phyloP scores from a whole-genome alignment of 2,888 invertebrate species.

The Ophion ventricosus region DNA sequence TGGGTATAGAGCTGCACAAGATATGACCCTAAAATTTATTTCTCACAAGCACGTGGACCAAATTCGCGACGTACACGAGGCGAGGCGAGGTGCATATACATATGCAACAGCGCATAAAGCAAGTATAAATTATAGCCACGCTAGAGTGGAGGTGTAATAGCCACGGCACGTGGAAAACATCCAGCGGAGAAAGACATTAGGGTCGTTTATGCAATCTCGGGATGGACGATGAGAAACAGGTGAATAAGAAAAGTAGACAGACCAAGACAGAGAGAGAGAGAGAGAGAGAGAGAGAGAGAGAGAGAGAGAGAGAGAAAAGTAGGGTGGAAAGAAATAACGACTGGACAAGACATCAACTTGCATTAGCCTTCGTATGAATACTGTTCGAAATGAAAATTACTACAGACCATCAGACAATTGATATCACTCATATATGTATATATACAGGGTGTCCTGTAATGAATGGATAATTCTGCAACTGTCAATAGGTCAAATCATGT shows the following conservation, averaged over 20 bases:
- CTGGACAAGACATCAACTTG: constrained; percentile 6
- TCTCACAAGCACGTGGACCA: no score
- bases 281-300: no score
- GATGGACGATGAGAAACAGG: constrained; percentile 54
- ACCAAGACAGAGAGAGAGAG: background rate
- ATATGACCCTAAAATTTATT: no score
- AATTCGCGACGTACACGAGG: no score
- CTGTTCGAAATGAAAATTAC: constrained; percentile 39
- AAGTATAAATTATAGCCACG: constrained; percentile 41
- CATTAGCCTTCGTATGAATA: constrained; percentile 36
- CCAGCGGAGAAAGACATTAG: constrained; percentile 17
- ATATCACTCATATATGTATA: background rate
- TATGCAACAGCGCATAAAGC: background rate
- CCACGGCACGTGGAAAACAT: constrained; percentile 58
- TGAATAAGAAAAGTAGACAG: constrained; percentile 37
- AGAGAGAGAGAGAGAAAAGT: no score
- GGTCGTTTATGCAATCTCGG: constrained; percentile 17
- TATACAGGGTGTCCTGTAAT: no score
- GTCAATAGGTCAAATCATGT: no score
- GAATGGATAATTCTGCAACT: no score
- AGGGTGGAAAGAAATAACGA: background rate
- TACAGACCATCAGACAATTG: background rate
- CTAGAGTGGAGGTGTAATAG: constrained; percentile 46
- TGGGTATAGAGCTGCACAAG: no score
- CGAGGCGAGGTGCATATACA: background rate